These are phyloP conservation scores for Itoplectis maculator DNA, from an alignment of 2,888 invertebrate genomes.

Conservation along the genomic window DNA sequence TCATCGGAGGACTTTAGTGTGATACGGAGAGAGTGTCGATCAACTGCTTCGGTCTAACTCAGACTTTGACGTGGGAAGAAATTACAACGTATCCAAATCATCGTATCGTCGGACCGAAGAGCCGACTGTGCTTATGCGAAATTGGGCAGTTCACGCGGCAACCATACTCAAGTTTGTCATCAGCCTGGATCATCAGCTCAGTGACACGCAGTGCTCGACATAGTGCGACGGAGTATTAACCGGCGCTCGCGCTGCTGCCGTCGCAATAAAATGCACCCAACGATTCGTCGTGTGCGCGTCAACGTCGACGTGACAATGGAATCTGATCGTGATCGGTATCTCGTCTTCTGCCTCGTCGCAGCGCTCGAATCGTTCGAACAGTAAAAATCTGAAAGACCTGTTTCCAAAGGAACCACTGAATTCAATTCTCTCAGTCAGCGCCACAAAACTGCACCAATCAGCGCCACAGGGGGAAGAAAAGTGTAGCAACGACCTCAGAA, in stretches of 20 bases:
- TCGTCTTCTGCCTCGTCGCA: background rate
- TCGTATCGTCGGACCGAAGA: background rate
- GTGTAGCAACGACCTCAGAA: background rate
- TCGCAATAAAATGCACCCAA: conserved; percentile 6
- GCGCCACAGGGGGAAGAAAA: background rate
- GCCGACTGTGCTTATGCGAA: background rate
- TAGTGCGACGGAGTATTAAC: conserved; percentile 6
- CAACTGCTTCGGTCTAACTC: background rate
- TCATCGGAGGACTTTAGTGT: background rate
- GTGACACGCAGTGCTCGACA: conserved; percentile 26
- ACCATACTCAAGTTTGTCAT: background rate
- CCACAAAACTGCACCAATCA: background rate
- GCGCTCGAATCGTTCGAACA: background rate
- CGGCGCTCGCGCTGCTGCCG: conserved; percentile 74
- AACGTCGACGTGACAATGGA: conserved; percentile 67
- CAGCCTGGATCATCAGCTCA: background rate
- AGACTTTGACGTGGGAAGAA: background rate
- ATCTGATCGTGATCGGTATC: conserved; percentile 61
- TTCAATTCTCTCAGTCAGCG: background rate
- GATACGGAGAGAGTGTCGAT: background rate
- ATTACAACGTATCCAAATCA: background rate
- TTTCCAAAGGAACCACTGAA: background rate
- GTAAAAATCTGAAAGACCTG: background rate
- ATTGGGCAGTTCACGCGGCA: background rate
- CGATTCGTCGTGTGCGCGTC: conserved; percentile 47